Conservation (phyloP, 1,140 invertebrate species). For the Lasioglossum albipes region DNA sequence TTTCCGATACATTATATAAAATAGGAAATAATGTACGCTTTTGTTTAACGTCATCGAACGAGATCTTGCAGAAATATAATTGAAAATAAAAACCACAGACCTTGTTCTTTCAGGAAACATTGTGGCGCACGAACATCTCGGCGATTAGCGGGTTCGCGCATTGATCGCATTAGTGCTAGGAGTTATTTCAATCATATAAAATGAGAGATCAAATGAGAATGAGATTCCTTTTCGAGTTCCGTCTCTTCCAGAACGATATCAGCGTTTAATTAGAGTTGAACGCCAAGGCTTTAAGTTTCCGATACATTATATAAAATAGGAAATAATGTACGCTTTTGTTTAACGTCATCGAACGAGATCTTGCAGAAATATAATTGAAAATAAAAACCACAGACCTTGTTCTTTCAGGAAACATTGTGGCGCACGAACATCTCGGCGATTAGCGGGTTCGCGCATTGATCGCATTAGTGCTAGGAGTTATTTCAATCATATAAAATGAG, state of each 20-base stretch:
- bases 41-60: slow-evolving; percentile 48
- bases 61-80: slow-evolving; percentile 53
- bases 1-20: slow-evolving; percentile 46
- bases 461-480: slow-evolving; percentile 8
- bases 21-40: slow-evolving; percentile 48
- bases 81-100: slow-evolving; percentile 32
- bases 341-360: slow-evolving; percentile 48
- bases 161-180: slow-evolving; percentile 49
- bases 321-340: slow-evolving; percentile 51
- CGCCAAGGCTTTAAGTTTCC: slow-evolving; percentile 39
- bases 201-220: too few relatives aligned
- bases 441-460: slow-evolving; percentile 40
- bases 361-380: slow-evolving; percentile 52
- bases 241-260: neutral
- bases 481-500: too few relatives aligned
- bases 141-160: slow-evolving; percentile 22
- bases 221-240: too few relatives aligned
- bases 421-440: too few relatives aligned
- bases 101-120: slow-evolving; percentile 17
- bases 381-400: slow-evolving; percentile 27
- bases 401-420: neutral
- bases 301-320: slow-evolving; percentile 46
- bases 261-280: slow-evolving; percentile 23
- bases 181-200: too few relatives aligned
- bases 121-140: too few relatives aligned